Evolutionary conservation across 2,888 invertebrate species (phyloP), one percentile per base, ranked within the genome.

Genomic region (Cheilosia vulpina): DNA sequence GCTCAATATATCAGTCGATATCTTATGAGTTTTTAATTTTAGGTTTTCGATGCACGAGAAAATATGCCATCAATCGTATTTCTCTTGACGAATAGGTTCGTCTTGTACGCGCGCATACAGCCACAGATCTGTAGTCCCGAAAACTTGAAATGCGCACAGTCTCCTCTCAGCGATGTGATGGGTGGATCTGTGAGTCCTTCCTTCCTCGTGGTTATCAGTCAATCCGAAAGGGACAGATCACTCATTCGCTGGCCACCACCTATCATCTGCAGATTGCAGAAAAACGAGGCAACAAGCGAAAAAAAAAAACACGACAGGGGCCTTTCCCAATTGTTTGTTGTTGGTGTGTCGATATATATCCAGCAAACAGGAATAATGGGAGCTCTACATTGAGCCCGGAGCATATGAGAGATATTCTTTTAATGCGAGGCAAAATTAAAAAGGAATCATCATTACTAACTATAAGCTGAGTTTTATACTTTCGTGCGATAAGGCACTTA

Each of bases 1-100:
- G 90, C 91, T 91, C 91, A 91, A 91, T 91, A 91, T 91, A 90
- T 91, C 91, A 91, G 91, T 91, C 91, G 91, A 91, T 91, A 91
- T 91, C 91, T 91, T 91, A 91, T 91, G 91, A 91, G 91, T 91
- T 91, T 91, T 91, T 91, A 91, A 91, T 91, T 91, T 91, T 91
- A 91, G 91, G 91, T 90, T 90, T 89, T 88, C 89, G 88, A 83
- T 68, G 79, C 85, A 85, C 58, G 76, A 87, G 69, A 83, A 80
- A 87, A 87, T 55, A 84, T 88, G 88, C 88, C 91, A 91, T 91
- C 91, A 91, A 91, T 91, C 89, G 91, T 89, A 90, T 90, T 90
- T 89, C 89, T 88, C 88, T 24, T 41, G 53, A 81, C 57, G 55
- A 60, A 60, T 79, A 57, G 76, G 72, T 71, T 66, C 57, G 63